phyloP scores from a whole-genome alignment of 2,888 invertebrate genomes.

The Andricus curvator region DNA sequence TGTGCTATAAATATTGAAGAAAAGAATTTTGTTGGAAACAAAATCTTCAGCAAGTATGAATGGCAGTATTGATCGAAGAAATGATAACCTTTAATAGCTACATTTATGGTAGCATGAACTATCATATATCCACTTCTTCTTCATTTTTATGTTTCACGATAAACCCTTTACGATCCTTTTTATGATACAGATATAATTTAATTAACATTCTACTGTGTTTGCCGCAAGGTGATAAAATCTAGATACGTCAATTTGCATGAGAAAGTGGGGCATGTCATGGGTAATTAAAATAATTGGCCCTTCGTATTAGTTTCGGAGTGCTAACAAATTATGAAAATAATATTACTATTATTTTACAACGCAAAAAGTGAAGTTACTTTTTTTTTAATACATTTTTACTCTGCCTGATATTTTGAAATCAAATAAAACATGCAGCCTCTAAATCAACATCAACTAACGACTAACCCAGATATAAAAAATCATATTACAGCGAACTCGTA shows the following conservation, averaged over 20 bases:
- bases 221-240: constrained; percentile 7
- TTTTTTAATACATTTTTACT: neutral
- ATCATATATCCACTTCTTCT: neutral
- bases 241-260: constrained; percentile 16
- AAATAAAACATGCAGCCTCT: constrained; percentile 2
- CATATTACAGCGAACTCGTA: constrained; percentile 1
- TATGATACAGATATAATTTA: constrained; percentile 16
- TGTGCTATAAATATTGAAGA: neutral
- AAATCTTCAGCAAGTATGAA: too few species aligned
- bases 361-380: neutral
- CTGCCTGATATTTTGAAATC: neutral
- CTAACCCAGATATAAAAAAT: neutral
- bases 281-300: constrained; percentile 8
- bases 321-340: neutral
- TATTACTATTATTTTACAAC: neutral
- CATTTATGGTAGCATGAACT: neutral
- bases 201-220: constrained; percentile 11
- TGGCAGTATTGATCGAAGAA: too few species aligned
- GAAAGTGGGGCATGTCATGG: neutral
- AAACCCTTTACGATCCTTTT: constrained; percentile 1
- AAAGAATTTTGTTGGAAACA: neutral
- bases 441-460: constrained; percentile 13
- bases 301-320: neutral
- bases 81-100: neutral
- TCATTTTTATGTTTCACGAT: constrained; percentile 1